Conservation (phyloP, 2,113 vertebrate species). For the Emydura subglobosa region DNA sequence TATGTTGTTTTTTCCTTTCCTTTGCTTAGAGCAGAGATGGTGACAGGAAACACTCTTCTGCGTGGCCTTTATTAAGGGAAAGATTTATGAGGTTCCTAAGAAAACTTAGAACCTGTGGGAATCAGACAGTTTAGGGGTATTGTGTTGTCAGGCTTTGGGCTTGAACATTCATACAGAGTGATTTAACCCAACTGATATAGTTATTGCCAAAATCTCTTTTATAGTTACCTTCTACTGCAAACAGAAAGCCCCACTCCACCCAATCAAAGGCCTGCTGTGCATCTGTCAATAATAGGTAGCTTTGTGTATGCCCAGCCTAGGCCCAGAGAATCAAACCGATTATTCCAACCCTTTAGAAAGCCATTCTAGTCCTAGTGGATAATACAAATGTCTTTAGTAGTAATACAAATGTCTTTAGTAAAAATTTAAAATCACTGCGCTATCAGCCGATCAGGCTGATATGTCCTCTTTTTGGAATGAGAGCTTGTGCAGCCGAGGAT, state of each 20-base stretch:
- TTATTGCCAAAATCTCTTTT: not conserved
- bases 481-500: not conserved
- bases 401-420: not conserved
- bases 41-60: not conserved
- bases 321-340: not conserved
- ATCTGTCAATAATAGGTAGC: not conserved
- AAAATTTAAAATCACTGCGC: not conserved
- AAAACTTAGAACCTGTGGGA: not conserved
- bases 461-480: not conserved
- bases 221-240: not conserved
- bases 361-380: not conserved
- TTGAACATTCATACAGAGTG: not conserved
- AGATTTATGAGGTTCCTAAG: not conserved
- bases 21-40: not conserved
- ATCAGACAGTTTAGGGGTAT: not conserved
- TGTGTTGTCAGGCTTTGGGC: not conserved
- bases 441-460: not conserved
- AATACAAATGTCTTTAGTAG: accelerated
- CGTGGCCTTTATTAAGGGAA: not conserved
- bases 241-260: not conserved
- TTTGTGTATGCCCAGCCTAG: not conserved
- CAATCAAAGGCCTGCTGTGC: not conserved
- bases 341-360: not conserved
- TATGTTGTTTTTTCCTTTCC: not conserved
- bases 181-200: not conserved